Base-by-base conservation (phyloP, 2,888 invertebrate species). In the Chloroclystis v-ata region DNA sequence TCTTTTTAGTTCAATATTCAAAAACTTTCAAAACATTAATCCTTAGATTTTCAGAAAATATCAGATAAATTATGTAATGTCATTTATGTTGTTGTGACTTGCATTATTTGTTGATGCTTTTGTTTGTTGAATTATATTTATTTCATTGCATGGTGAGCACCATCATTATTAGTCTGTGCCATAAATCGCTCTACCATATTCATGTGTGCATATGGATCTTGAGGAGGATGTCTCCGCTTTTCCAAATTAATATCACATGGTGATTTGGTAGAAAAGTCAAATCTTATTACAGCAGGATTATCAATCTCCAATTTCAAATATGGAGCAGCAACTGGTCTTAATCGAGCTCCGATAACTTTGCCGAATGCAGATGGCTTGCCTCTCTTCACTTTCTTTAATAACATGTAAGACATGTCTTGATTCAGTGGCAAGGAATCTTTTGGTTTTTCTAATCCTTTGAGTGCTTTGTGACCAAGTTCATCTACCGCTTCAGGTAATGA, bases 231-330 rank as follows among this genome's bases (percentile, higher is more conserved):
- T 28, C 61, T 58, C 42, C 69, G 50, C 38, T 66, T 78, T 43
- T 74, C 78, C 47, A 73, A 75, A 11, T 74, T 72, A 11, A 76
- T 46, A 53, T 85, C 84, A 60, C 81, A 82, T 0, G 85, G 84
- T 6, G 82, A 83, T 29, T 72, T 73, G 4, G 78, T 77, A 7
- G 62, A 64, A 29, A 85, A 85, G 47, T 79, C 74, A 67, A 85
- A 84, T 13, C 63, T 56, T 0, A 57, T 49, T 14, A 83, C 66
- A n/a, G 29, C 37, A 1, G 47, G 47, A 35, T 59, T 60, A 4
- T 62, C 33, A 1, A 73, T 44, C 2, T 65, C 63, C 28, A 67
- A 63, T 29, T 50, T 65, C 1, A 82, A 52, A 47, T 84, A 84
- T 0, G 80, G 80, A 4, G 72, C 76, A 2, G 82, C 73, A 3